A percentile compares a stretch with the other conserved stretches of the same genome.
phyloP scores from a whole-genome alignment of 1,140 invertebrate species.

The Aphaenogaster ashmeadi region DNA sequence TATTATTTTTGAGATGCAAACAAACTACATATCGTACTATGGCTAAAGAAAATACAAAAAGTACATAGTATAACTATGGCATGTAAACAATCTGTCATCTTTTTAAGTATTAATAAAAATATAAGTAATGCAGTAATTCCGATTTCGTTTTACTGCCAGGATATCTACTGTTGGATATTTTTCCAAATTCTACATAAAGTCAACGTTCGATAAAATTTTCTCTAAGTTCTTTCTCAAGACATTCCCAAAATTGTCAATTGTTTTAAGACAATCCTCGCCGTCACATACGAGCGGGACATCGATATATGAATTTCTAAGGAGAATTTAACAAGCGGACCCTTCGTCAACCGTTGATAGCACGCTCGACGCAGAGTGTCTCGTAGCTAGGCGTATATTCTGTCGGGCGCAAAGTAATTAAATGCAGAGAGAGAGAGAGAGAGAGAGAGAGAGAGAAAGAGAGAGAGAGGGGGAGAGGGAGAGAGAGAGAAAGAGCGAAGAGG shows the following conservation, averaged over 20 bases:
- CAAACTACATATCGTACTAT: neutral
- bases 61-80: neutral
- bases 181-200: neutral
- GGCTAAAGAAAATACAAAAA: neutral
- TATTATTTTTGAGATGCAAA: slow-evolving; percentile 7
- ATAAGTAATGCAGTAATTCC: neutral
- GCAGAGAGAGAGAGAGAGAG: slow-evolving; percentile 59
- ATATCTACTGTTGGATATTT: neutral
- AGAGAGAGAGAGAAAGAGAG: neutral
- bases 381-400: slow-evolving; percentile 68
- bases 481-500: slow-evolving; percentile 5
- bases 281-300: slow-evolving; percentile 26
- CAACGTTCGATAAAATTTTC: neutral
- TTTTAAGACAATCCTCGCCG: slow-evolving; percentile 4
- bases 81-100: neutral
- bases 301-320: slow-evolving; percentile 70
- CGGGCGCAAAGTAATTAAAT: slow-evolving; percentile 83
- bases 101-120: slow-evolving; percentile 11
- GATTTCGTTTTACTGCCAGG: neutral
- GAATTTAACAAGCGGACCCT: slow-evolving; percentile 74
- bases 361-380: slow-evolving; percentile 73
- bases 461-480: neutral
- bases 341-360: slow-evolving; percentile 76
- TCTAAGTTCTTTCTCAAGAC: neutral
- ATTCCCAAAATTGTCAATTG: neutral